Base-by-base conservation (phyloP, 2,888 invertebrate genomes). In the Dicroscelio sp. region DNA sequence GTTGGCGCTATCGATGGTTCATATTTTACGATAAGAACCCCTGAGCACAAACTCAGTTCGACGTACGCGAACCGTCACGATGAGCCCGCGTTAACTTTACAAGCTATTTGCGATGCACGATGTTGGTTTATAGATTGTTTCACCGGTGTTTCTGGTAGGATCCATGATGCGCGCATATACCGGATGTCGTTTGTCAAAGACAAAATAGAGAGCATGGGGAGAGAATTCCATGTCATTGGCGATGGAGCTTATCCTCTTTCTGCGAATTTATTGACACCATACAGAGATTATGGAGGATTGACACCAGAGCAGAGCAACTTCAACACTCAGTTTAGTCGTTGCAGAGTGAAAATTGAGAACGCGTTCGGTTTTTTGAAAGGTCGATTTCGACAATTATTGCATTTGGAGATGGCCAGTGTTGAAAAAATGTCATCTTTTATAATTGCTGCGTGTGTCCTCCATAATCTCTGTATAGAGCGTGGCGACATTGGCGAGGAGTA, bases 401-500 rank as follows among this genome's bases (percentile, higher is more conserved):
- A 63, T 27, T 17, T 63, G 30, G 63, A 63, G 30, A 63, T 63
- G 63, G 30, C 63, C 23, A 63, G 5, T 27, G 63, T 63, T 27
- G 63, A 63, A 63, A 63, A 63, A 63, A 63, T 63, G 63, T 63
- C 63, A 63, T 8, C 27, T 63, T 63, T 63, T 27, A 63, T 63
- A 23, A 63, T 63, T 63, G 63, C 63, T 27, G 20, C 8, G 4
- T 63, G 63, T 63, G 69, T 69, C 14, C 69, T 69, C n/a, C 69
- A 69, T 69, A 69, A 69, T 69, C 33, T 69, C 25, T 69, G 69
- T 38, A 69, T 69, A 14, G 65, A 27, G 10, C 17, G 8, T 31
- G 25, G 31, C 6, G 65, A 65, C 30, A 17, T 65, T 8, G 30
- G 12, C 55, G 55, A 55, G 20, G 55, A 35, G 35, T 63, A 30